Evolutionary conservation across 1,140 invertebrate species (phyloP).

Genomic region (Drosophila ficusphila): DNA sequence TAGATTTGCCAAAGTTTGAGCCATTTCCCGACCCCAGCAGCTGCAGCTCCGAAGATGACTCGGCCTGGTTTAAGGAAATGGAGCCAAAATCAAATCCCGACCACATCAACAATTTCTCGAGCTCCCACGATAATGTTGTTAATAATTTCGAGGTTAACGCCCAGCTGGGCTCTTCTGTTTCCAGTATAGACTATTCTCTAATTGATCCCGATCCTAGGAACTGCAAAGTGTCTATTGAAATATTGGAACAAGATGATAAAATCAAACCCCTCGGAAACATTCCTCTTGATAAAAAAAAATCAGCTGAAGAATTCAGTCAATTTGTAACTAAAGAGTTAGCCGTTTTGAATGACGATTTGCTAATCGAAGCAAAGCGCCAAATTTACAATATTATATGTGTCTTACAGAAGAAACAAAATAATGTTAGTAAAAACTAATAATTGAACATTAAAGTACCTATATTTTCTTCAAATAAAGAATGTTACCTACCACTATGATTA

Average conservation of each 20-base stretch:
- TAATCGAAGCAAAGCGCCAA: slow-evolving; percentile 40
- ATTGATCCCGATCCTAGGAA: not conserved
- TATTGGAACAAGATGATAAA: not conserved
- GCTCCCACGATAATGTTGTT: slow-evolving; percentile 11
- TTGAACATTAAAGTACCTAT: not conserved
- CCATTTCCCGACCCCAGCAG: not conserved
- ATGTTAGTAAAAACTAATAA: slow-evolving; percentile 18
- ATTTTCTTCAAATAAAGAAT: not conserved
- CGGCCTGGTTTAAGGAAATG: slow-evolving; percentile 2
- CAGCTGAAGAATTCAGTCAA: slow-evolving; percentile 40
- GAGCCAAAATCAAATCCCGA: not conserved
- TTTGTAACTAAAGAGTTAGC: slow-evolving; percentile 51
- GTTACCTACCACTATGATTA: no score
- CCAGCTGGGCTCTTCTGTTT: not conserved
- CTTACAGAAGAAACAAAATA: slow-evolving; percentile 46
- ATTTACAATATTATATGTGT: slow-evolving; percentile 55
- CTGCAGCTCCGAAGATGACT: slow-evolving; percentile 12
- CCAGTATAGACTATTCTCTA: slow-evolving; percentile 2
- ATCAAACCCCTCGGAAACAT: not conserved
- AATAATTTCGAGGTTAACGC: slow-evolving; percentile 3
- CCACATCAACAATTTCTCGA: not conserved
- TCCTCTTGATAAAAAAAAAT: not conserved
- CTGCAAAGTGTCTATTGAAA: not conserved
- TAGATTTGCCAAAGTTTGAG: not conserved
- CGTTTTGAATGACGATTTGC: slow-evolving; percentile 38